These are phyloP conservation scores for Hirudo medicinalis DNA, from an alignment of 1,140 invertebrate genomes.

Conservation along the genomic window DNA sequence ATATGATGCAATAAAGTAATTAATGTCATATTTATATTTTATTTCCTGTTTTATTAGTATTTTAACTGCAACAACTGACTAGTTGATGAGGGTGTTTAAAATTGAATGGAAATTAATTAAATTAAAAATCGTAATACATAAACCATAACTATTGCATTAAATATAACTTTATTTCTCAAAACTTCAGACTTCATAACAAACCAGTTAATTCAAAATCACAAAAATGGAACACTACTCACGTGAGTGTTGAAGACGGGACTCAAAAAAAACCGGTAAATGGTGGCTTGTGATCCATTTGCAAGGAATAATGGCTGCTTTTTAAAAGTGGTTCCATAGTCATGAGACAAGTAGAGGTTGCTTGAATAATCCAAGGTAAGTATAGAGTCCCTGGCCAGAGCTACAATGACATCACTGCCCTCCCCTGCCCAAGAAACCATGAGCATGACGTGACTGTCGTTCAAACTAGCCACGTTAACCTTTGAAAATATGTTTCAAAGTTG, in stretches of 20 bases:
- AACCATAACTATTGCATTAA: background rate
- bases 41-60: no score
- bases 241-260: slow-evolving; percentile 60
- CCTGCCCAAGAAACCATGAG: slow-evolving; percentile 80
- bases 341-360: slow-evolving; percentile 66
- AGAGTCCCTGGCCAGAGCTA: slow-evolving; percentile 58
- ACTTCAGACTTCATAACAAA: background rate
- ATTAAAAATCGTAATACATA: background rate
- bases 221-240: slow-evolving; percentile 47
- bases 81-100: no score
- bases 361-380: slow-evolving; percentile 32
- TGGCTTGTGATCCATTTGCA: slow-evolving; percentile 43
- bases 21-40: no score
- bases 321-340: slow-evolving; percentile 69
- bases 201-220: background rate
- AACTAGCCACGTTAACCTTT: slow-evolving; percentile 25
- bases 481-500: no score
- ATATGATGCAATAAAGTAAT: no score
- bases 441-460: slow-evolving; percentile 73
- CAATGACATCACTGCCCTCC: slow-evolving; percentile 65
- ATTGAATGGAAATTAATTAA: no score
- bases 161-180: background rate
- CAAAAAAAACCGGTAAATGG: slow-evolving; percentile 67
- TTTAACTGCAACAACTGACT: no score
- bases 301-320: slow-evolving; percentile 54